Evolutionary conservation across 1,140 invertebrate genomes (phyloP), one percentile per base, ranked within the genome.

Genomic region (Cheumatopsyche charites): DNA sequence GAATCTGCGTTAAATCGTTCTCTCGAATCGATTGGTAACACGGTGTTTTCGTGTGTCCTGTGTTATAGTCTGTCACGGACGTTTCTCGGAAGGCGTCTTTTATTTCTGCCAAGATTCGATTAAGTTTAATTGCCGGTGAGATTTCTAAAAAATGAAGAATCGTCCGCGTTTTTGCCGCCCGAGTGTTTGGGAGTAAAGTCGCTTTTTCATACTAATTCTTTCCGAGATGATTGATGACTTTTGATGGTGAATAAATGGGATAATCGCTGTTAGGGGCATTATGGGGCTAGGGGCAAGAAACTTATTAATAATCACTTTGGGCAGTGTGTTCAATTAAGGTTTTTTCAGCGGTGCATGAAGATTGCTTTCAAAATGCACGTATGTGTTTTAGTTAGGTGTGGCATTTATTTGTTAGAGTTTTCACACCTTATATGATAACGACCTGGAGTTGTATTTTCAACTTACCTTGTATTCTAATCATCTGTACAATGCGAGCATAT

Each of bases 1-100:
- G 23, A 63, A 63, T 23, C 19, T 21, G 62, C 62, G 62, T 63
- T 63, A 63, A 63, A 63, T 63, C 36, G 62, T 63, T 63, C 62
- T 12, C 23, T 25, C 23, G n/a, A 63, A 63, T 63, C 62, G 29
- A 42, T 63, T 63, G 19, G 62, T 63, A 13, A 1, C 62, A 63
- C 15, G 25, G 21, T 58, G 9, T 52, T 52, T 52, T 52, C 47
- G 47, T 4, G 47, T 17, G 19, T 52, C 47, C 47, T 52, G 19
- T 17, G 47, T n/a, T n/a, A n/a, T n/a, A n/a, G n/a, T 19, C 15
- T 19, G 15, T 17, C 47, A 52, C 47, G 47, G 47, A 52, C 47
- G 47, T 52, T 52, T 52, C 47, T 17, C 7, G 19, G 47, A 52
- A 36, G 29, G 9, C 9, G 29, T 36, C 29, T 36, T 36, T 36